phyloP scores from a whole-genome alignment of 1,140 invertebrate species.

The Drosophila grimshawi region DNA sequence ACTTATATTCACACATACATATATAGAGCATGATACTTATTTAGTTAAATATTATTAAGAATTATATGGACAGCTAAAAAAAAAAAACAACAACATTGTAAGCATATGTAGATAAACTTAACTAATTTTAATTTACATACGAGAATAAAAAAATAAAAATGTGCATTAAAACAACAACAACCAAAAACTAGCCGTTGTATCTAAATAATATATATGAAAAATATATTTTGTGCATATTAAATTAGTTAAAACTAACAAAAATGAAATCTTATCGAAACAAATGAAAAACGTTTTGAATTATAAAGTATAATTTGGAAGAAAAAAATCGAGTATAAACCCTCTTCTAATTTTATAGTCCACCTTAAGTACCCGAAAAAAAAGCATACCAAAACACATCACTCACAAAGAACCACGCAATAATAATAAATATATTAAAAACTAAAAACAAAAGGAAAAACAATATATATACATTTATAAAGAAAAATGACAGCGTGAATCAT shows the following conservation, averaged over 20 bases:
- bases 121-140: conserved; percentile 70
- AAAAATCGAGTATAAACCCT: background rate
- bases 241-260: conserved; percentile 17
- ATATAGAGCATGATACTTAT: conserved; percentile 57
- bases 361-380: background rate
- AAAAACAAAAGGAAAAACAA: conserved; percentile 15
- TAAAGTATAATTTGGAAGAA: background rate
- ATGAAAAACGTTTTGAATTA: background rate
- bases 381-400: conserved; percentile 13
- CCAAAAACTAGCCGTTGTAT: conserved; percentile 63
- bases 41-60: conserved; percentile 78
- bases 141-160: conserved; percentile 34
- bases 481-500: conserved; percentile 61
- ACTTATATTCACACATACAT: conserved; percentile 39
- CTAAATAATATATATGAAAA: conserved; percentile 35
- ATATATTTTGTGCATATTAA: conserved; percentile 23
- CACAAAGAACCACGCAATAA: conserved; percentile 18
- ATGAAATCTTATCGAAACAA: background rate
- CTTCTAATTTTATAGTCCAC: conserved; percentile 3
- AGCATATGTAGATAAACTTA: conserved; percentile 75
- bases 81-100: conserved; percentile 53
- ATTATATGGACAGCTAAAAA: conserved; percentile 60
- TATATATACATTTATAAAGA: conserved; percentile 16
- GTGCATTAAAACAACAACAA: conserved; percentile 29
- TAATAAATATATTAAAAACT: conserved; percentile 3